phyloP scores from a whole-genome alignment of 2,888 invertebrate species.

The Villa cingulata region DNA sequence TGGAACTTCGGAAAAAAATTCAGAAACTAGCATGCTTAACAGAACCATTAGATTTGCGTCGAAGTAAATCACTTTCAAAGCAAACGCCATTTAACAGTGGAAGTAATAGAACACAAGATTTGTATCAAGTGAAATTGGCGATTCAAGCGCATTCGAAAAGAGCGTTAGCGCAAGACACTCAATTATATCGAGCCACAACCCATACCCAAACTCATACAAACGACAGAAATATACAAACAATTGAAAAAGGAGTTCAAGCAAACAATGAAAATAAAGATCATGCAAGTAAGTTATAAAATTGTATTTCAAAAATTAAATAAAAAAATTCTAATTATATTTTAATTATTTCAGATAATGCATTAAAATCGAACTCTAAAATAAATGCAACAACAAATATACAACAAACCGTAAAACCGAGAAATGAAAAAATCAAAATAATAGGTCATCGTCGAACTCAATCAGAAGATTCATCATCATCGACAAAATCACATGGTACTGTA shows the following conservation, averaged over 20 bases:
- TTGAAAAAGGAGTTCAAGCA: slow-evolving; percentile 29
- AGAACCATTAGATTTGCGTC: slow-evolving; percentile 29
- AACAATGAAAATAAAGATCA: slow-evolving; percentile 26
- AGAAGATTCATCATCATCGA: slow-evolving; percentile 23
- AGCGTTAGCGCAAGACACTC: slow-evolving; percentile 29
- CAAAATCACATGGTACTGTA: not conserved
- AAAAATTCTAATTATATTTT: not conserved
- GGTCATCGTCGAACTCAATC: slow-evolving; percentile 32
- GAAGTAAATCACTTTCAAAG: slow-evolving; percentile 14
- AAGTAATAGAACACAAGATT: slow-evolving; percentile 33
- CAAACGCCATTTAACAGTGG: slow-evolving; percentile 27
- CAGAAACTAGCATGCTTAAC: slow-evolving; percentile 47
- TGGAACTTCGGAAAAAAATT: slow-evolving; percentile 46
- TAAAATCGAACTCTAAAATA: slow-evolving; percentile 30
- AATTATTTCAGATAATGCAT: slow-evolving; percentile 23
- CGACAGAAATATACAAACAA: slow-evolving; percentile 22
- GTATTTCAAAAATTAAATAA: not conserved
- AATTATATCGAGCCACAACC: slow-evolving; percentile 29
- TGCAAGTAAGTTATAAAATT: not conserved
- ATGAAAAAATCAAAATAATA: slow-evolving; percentile 18
- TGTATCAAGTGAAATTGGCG: slow-evolving; percentile 35
- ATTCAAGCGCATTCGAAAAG: slow-evolving; percentile 37
- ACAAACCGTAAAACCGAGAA: not conserved
- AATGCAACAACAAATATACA: slow-evolving; percentile 18
- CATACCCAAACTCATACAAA: slow-evolving; percentile 24